Base-by-base conservation (phyloP, 1,140 invertebrate genomes). In the Phymastichus coffea region DNA sequence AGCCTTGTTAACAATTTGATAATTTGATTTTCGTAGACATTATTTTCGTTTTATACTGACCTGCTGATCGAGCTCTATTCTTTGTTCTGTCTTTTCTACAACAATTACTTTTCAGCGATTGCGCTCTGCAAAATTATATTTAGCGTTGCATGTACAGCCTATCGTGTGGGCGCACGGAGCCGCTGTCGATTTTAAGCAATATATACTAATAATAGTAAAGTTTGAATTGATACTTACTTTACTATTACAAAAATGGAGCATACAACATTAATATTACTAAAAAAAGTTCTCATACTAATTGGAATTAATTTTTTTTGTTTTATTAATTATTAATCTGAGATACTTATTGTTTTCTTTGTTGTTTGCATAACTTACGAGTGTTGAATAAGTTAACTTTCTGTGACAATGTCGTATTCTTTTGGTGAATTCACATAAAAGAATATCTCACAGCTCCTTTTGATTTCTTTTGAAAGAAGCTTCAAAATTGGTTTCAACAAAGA, bases 131-230 rank as follows among this genome's bases (percentile, higher is more conserved):
- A 77, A 74, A n/a, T n/a, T n/a, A n/a, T 75, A 72, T 73, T 78
- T 79, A 74, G 72, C 77, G 76, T 76, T 80, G 77, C 78, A 80
- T 80, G 78, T 75, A 69, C 63, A 72, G 72, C 66, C 71, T 70
- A 66, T 73, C 65, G 70, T 76, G 75, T 77, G 74, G 70, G 70
- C 73, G 67, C 75, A 76, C 73, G 76, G 76, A 78, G 77, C 77
- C 79, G 78, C 74, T 79, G 69, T 80, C 76, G 40, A 70, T 71
- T 70, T 63, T 59, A 57, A 46, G 26, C 57, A 57, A 65, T 64
- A 64, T 65, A 23, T 47, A 33, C 14, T 9, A 57, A 48, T 56
- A 40, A 22, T 46, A 33, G 12, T 33, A 30, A 41, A 43, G 1
- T 35, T 22, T 1, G 19, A 23, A 15, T 23, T 12, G 17, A 28